phyloP scores from a whole-genome alignment of 1,140 invertebrate genomes.

The Bombus balteatus region DNA sequence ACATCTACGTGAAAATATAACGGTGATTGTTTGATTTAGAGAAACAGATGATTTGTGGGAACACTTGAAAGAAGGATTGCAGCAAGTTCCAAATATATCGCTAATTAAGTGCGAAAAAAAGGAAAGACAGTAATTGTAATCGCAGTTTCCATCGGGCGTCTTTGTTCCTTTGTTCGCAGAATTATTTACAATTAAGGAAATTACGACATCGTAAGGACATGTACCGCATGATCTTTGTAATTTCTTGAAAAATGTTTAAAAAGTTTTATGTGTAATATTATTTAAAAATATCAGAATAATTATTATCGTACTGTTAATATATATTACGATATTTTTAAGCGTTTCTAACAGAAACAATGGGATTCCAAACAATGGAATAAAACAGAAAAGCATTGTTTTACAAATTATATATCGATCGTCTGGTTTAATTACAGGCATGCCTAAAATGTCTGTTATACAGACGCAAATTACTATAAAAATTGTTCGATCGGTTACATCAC shows the following conservation, averaged over 20 bases:
- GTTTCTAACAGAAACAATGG: background rate
- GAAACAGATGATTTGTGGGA: background rate
- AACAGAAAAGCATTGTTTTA: background rate
- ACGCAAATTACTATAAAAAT: background rate
- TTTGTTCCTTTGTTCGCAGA: background rate
- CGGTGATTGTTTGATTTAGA: background rate
- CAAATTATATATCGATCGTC: background rate
- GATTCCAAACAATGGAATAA: background rate
- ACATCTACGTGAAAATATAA: background rate
- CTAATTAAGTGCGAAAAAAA: slow-evolving; percentile 11
- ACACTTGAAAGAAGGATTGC: background rate
- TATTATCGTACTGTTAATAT: background rate
- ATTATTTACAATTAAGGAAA: slow-evolving; percentile 4
- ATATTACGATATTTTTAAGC: too few relatives aligned
- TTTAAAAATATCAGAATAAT: background rate
- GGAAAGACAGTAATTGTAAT: background rate
- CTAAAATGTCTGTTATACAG: too few relatives aligned
- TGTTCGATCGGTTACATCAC: background rate
- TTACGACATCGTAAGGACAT: background rate
- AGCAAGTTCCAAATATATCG: background rate
- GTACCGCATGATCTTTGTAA: background rate
- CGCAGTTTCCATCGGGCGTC: too few relatives aligned
- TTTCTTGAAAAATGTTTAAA: background rate
- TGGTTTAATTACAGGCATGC: background rate
- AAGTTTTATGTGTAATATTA: background rate